Base-by-base conservation (phyloP, 2,113 vertebrate species). In the Neopipo cinnamomea region DNA sequence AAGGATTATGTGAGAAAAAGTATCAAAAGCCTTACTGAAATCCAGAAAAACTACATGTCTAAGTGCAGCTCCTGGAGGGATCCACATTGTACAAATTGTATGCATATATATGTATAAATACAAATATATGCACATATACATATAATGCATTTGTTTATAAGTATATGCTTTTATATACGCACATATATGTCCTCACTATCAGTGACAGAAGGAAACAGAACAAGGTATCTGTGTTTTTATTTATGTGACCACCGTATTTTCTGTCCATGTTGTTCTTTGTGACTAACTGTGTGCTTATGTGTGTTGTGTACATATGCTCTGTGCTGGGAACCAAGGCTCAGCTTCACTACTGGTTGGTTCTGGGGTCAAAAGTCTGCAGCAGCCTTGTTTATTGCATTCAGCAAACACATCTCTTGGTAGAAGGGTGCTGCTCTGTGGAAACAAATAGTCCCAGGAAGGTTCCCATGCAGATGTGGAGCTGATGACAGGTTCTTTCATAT, bases 271-370 rank as follows among this genome's bases (percentile, higher is more conserved):
- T 58, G 14, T 31, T 14, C 10, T 72, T 53, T 67, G 17, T 37
- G 72, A 19, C 17, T 37, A 66, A 18, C 14, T 14, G 9, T 8
- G 12, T 59, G 28, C 19, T 35, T 24, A 24, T 58, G 10, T 6
- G 6, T 14, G 17, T 8, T 58, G 44, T 11, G 9, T 31, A 20
- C 0, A 1, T 4, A 6, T 31, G 12, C 10, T 41, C 12, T 31
- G 10, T 14, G 5, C 25, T 59, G 66, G 31, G 52, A 30, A 55
- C 16, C 18, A 14, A 8, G 9, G 52, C 23, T 73, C 31, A 73
- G 0, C 46, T 28, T 67, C 3, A 1, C 13, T 59, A 6, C 39
- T 55, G 27, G 14, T 18, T 61, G 52, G 11, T 28, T 42, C 15
- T 49, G 31, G 31, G 39, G 9, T 4, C n/a, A 37, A 10, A 24